These are phyloP conservation scores for Lomographa bimaculata DNA, from an alignment of 2,888 invertebrate genomes.

Conservation along the genomic window DNA sequence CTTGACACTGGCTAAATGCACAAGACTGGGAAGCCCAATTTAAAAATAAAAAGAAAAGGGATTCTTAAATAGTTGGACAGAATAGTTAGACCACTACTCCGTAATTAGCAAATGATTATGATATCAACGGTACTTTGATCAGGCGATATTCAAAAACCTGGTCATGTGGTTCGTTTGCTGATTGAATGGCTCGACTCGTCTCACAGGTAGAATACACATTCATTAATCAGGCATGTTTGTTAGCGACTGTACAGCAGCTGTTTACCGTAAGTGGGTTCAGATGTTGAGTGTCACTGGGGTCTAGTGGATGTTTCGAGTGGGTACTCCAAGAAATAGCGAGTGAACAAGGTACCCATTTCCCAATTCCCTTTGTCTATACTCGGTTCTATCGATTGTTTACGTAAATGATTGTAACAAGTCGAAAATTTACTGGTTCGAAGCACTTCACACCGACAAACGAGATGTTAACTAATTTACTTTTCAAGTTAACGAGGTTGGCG, in stretches of 20 bases:
- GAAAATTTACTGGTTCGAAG: conserved; percentile 29
- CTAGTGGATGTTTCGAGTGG: conserved; percentile 18
- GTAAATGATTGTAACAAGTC: conserved; percentile 46
- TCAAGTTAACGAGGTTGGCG: conserved; percentile 24
- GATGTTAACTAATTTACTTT: conserved; percentile 40
- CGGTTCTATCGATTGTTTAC: conserved; percentile 44
- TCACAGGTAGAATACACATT: conserved; percentile 12
- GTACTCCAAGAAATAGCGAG: conserved; percentile 47
- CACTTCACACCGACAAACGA: conserved; percentile 24
- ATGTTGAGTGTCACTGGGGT: conserved; percentile 55
- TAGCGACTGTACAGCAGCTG: conserved; percentile 38
- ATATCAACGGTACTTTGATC: conserved; percentile 4
- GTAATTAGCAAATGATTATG: conserved; percentile 18
- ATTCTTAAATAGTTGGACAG: no score
- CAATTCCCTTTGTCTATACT: conserved; percentile 49
- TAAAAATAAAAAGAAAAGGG: no score
- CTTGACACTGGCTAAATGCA: no score
- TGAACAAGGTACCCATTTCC: conserved; percentile 44
- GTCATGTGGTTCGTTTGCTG: conserved; percentile 8
- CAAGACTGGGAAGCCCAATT: no score
- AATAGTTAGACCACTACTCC: no score
- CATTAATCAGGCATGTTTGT: conserved; percentile 25
- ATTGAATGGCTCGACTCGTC: conserved; percentile 8
- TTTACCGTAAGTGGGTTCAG: conserved; percentile 61
- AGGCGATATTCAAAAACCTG: conserved; percentile 13